Base-by-base conservation (phyloP, 2,888 invertebrate genomes). In the Thumatha senex region DNA sequence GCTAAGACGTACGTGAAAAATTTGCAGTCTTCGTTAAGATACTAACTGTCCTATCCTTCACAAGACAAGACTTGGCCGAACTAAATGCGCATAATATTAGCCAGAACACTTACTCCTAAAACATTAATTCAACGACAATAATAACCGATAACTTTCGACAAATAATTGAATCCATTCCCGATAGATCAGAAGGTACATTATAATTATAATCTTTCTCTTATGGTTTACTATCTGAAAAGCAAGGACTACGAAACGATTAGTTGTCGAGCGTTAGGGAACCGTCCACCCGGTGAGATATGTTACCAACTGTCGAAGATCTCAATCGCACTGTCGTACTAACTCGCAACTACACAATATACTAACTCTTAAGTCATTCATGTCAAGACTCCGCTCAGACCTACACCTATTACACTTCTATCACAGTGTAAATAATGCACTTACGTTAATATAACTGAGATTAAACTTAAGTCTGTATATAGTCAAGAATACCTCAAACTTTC, bases 361-460 rank as follows among this genome's bases (percentile, higher is more conserved):
- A 24, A 24, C 47, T 52, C 51, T 67, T 73, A 72, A 61, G 61
- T 70, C 76, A 81, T 80, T 76, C 78, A 79, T 85, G 84, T 86
- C 85, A 84, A 86, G 83, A 84, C 78, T 76, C 72, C 70, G 84
- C 85, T 85, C 86, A 74, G 67, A 74, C 78, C 81, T 82, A 82
- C 70, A 67, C 65, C 78, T 84, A 82, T 86, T 89, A 90, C 89
- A 89, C 87, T 70, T 84, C 84, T 89, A 91, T 90, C 89, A 90
- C 91, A 90, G 87, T 89, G 90, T 90, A 90, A 84, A 85, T 89
- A 90, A 91, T 88, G 90, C 89, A 90, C 91, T 87, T 88, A 89
- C 72, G 79, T 83, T 69, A 10, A 78, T 24, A 73, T 77, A 77
- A 84, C 75, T 69, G 74, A 81, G 68, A 80, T 64, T 73, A 67